phyloP scores from a whole-genome alignment of 2,888 invertebrate genomes.

The Tortrix viridana region DNA sequence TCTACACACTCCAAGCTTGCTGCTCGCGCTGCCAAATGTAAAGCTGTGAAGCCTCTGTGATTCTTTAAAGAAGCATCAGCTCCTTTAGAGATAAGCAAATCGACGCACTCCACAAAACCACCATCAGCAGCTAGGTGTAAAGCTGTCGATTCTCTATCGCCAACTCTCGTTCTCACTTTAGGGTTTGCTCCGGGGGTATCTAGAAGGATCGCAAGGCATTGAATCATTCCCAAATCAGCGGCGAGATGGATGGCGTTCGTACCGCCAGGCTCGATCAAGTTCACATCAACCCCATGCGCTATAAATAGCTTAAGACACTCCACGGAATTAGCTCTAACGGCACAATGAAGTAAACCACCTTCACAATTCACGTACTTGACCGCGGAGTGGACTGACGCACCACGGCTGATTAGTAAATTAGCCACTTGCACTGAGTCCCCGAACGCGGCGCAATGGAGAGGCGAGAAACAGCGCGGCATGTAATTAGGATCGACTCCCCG shows the following conservation, averaged over 20 bases:
- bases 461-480: constrained; percentile 89
- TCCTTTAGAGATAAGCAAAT: constrained; percentile 88
- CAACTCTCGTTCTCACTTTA: constrained; percentile 87
- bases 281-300: constrained; percentile 89
- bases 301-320: constrained; percentile 91
- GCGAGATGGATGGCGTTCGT: constrained; percentile 92
- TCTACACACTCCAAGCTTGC: constrained; percentile 93
- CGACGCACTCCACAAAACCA: constrained; percentile 92
- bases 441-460: constrained; percentile 95
- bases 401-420: constrained; percentile 89
- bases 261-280: constrained; percentile 89
- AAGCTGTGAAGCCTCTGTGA: constrained; percentile 91
- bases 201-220: constrained; percentile 89
- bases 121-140: constrained; percentile 95
- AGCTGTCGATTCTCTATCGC: constrained; percentile 90
- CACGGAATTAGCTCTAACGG: constrained; percentile 92
- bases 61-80: constrained; percentile 91
- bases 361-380: constrained; percentile 87
- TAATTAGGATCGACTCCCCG: constrained; percentile 88
- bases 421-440: constrained; percentile 93
- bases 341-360: constrained; percentile 92
- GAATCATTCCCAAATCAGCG: constrained; percentile 91
- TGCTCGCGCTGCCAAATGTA: constrained; percentile 93
- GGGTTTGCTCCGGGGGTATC: constrained; percentile 89
- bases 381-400: constrained; percentile 88